Conservation (phyloP, 2,797 vertebrate species). For the Acrossocheilus wenchowensis region DNA sequence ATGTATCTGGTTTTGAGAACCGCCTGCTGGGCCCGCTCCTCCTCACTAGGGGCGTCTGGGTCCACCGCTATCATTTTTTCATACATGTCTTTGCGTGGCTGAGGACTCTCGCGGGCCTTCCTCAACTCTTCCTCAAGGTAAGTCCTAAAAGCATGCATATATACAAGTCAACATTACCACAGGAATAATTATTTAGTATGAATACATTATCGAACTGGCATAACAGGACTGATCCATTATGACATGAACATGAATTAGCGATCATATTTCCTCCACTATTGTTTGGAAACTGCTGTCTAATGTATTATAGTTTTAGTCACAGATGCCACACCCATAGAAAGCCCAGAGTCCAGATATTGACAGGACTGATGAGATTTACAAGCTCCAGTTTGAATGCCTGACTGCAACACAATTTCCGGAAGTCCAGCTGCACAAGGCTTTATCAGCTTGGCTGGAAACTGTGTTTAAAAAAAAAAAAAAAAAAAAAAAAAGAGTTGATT, state of each 20-base stretch:
- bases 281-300: background rate
- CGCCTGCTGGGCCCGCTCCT: slow-evolving; percentile 79
- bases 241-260: background rate
- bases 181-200: slow-evolving; percentile 10
- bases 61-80: slow-evolving; percentile 90
- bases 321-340: background rate
- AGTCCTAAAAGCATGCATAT: slow-evolving; percentile 70
- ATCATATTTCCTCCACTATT: background rate
- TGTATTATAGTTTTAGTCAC: background rate
- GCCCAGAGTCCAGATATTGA: background rate
- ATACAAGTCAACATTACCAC: background rate
- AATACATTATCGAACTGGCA: background rate
- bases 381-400: background rate
- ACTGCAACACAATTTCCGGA: background rate
- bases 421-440: background rate
- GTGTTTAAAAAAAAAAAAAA: background rate
- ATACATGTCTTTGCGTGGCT: slow-evolving; percentile 85
- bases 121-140: slow-evolving; percentile 85
- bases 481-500: background rate
- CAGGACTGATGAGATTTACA: background rate
- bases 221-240: background rate
- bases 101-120: slow-evolving; percentile 77
- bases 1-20: slow-evolving; percentile 89
- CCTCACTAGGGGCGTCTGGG: slow-evolving; percentile 78
- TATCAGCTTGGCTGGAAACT: background rate